Evolutionary conservation across 2,888 invertebrate genomes (phyloP).

Genomic region (Cylloceria caligata): DNA sequence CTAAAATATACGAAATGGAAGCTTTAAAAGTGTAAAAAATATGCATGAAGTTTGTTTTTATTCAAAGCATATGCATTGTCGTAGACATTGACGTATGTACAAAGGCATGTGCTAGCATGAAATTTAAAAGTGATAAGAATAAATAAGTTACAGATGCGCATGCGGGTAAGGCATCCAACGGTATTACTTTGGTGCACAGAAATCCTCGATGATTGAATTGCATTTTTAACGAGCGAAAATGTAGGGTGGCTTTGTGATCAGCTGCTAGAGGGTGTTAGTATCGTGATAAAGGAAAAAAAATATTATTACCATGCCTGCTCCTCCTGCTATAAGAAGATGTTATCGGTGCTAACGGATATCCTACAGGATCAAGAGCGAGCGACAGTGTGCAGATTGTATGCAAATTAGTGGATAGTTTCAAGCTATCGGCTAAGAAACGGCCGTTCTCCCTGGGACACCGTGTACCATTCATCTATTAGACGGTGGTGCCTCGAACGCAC

Average conservation of each 20-base stretch:
- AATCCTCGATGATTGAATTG: conserved; percentile 46
- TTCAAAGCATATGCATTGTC: too few species aligned
- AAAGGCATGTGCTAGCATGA: too few species aligned
- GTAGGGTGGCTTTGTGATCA: conserved; percentile 12
- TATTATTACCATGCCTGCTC: neutral
- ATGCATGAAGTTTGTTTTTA: too few species aligned
- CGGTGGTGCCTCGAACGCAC: conserved; percentile 10
- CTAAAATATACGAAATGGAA: too few species aligned
- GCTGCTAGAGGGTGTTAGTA: conserved; percentile 19
- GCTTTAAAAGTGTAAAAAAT: too few species aligned
- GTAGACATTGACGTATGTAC: too few species aligned
- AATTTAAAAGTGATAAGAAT: too few species aligned
- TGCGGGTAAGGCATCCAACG: conserved; percentile 10
- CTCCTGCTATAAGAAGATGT: conserved; percentile 12
- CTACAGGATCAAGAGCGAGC: conserved; percentile 21
- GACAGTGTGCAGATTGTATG: conserved; percentile 51
- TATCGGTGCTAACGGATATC: conserved; percentile 26
- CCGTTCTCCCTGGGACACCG: conserved; percentile 6
- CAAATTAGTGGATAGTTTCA: conserved; percentile 52
- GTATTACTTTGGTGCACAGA: conserved; percentile 48
- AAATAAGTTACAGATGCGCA: too few species aligned
- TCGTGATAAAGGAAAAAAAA: neutral
- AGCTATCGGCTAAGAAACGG: conserved; percentile 41
- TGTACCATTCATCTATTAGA: conserved; percentile 38
- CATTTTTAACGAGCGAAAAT: conserved; percentile 54